A percentile compares a stretch with the other conserved stretches of the same genome.
These are phyloP conservation scores for Anas bahamensis DNA, from an alignment of 2,797 vertebrate species.

Conservation along the genomic window DNA sequence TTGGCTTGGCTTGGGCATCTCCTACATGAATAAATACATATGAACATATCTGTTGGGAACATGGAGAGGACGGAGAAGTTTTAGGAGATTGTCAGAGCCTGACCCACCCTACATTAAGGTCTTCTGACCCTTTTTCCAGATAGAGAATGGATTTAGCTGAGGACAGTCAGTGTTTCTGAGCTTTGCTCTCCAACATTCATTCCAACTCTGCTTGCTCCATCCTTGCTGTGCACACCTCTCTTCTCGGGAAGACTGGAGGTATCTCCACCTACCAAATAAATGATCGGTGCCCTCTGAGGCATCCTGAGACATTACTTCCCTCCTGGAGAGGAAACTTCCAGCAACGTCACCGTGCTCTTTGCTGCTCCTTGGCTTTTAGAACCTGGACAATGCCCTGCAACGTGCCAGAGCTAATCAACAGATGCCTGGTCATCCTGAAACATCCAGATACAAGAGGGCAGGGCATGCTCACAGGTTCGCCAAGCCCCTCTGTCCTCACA, in stretches of 20 bases:
- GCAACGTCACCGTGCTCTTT: fast-evolving
- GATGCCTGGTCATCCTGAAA: neutral
- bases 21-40: neutral
- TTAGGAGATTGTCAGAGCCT: neutral
- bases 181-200: neutral
- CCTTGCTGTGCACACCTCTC: neutral
- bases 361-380: neutral
- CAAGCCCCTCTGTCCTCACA: neutral
- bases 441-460: neutral
- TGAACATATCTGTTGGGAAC: neutral
- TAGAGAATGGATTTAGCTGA: neutral
- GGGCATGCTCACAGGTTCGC: neutral
- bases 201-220: neutral
- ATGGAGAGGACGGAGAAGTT: neutral
- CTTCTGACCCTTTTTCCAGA: neutral
- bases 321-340: neutral
- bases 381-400: neutral
- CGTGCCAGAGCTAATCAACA: neutral
- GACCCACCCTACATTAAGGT: neutral
- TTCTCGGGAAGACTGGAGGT: neutral
- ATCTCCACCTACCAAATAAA: neutral
- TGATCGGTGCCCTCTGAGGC: neutral
- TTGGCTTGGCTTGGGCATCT: neutral
- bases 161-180: neutral
- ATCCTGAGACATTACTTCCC: neutral